Percentiles rank a stretch among this genome's conserved stretches.
Evolutionary conservation across 92 coral and sea anemone genomes (phyloP).

Genomic region (Umimayanthus kanabou): DNA sequence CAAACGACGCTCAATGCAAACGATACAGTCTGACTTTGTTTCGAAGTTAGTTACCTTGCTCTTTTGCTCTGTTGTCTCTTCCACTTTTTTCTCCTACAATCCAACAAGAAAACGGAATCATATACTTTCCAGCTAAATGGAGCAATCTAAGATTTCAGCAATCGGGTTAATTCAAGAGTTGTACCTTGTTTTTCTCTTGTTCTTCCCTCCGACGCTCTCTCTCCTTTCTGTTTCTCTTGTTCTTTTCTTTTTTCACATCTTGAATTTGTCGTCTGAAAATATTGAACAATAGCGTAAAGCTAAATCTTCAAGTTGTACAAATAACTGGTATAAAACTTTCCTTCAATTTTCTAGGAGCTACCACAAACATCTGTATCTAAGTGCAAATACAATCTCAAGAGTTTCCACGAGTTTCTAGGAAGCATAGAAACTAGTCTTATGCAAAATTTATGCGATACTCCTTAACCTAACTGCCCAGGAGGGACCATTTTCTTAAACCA

Average conservation of each 20-base stretch:
- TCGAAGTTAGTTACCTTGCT: slow-evolving; percentile 3
- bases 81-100: background rate
- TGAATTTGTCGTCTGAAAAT: slow-evolving; percentile 56
- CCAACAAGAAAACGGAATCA: background rate
- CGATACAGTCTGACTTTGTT: background rate
- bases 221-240: slow-evolving; percentile 50
- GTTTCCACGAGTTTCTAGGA: no score
- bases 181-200: slow-evolving; percentile 48
- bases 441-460: no score
- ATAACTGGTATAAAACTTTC: background rate
- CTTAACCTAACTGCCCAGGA: no score
- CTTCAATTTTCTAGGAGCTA: background rate
- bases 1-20: background rate
- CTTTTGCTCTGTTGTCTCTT: slow-evolving; percentile 10
- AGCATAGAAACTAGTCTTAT: no score
- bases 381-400: no score
- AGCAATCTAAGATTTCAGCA: background rate
- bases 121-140: background rate
- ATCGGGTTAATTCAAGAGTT: background rate
- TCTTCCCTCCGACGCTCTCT: slow-evolving; percentile 57
- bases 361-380: background rate
- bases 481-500: background rate
- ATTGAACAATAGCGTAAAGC: background rate
- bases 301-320: background rate
- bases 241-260: slow-evolving; percentile 57